These are phyloP conservation scores for Bucco capensis DNA, from an alignment of 2,113 vertebrate species.

Conservation along the genomic window DNA sequence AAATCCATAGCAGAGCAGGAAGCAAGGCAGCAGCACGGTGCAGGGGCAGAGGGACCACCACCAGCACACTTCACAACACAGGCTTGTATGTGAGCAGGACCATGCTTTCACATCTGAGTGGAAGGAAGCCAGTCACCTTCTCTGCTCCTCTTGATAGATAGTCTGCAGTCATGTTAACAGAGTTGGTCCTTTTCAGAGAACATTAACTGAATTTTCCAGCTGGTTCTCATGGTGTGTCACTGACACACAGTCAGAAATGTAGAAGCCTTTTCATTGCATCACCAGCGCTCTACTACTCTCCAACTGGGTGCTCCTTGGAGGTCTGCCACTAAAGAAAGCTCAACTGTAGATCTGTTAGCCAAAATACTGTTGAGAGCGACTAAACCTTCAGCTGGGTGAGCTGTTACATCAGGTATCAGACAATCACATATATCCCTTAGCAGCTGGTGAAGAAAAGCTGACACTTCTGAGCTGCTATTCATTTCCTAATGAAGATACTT, in stretches of 20 bases:
- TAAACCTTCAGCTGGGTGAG: neutral
- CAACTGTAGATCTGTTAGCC: neutral
- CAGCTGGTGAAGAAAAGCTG: neutral
- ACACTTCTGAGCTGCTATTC: neutral
- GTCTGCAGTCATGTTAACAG: neutral
- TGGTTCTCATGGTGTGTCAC: neutral
- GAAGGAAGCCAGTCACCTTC: neutral
- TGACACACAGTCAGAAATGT: neutral
- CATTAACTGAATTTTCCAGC: neutral
- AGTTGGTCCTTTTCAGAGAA: neutral
- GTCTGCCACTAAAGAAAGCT: neutral
- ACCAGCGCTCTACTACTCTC: neutral
- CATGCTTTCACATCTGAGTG: fast-evolving
- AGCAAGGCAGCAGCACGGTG: neutral
- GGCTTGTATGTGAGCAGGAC: neutral
- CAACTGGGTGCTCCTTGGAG: neutral
- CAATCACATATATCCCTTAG: neutral
- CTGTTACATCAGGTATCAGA: neutral
- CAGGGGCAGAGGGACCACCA: neutral
- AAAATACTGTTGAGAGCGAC: neutral
- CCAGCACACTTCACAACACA: fast-evolving
- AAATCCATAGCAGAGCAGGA: neutral
- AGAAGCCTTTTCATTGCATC: neutral
- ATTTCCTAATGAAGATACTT: neutral
- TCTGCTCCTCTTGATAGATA: neutral